Percentiles rank a stretch among this genome's conserved stretches.
Evolutionary conservation across 2,888 invertebrate genomes (phyloP).

Genomic region (Lathronympha strigana): DNA sequence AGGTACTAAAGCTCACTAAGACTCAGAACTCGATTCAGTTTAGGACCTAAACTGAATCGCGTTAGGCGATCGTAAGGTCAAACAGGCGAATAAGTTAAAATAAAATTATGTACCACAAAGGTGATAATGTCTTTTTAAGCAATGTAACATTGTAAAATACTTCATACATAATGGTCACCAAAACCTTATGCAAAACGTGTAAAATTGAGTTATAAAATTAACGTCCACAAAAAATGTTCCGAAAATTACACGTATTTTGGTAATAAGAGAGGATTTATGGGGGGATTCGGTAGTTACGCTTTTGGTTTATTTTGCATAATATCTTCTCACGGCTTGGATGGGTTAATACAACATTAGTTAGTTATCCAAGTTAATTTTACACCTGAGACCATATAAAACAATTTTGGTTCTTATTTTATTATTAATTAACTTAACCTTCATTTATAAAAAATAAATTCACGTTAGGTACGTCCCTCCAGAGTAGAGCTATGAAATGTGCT

Average conservation of each 20-base stretch:
- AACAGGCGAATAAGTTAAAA: no score
- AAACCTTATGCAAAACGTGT: constrained; percentile 27
- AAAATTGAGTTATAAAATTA: constrained; percentile 41
- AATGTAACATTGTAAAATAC: not conserved
- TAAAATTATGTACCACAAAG: constrained; percentile 4
- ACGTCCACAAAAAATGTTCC: constrained; percentile 20
- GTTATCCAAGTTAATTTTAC: no score
- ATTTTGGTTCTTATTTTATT: no score
- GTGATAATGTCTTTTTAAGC: constrained; percentile 16
- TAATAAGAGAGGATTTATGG: constrained; percentile 39
- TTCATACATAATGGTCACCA: constrained; percentile 11
- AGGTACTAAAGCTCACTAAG: no score
- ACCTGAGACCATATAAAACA: no score
- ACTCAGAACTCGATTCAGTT: no score
- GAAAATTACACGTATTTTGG: constrained; percentile 35
- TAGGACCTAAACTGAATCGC: no score
- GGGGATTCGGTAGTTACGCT: constrained; percentile 36
- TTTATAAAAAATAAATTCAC: no score
- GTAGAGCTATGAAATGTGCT: no score
- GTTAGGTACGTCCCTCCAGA: no score
- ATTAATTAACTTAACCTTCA: no score
- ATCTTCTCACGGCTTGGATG: constrained; percentile 28
- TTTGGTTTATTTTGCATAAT: constrained; percentile 40
- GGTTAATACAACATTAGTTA: constrained; percentile 23
- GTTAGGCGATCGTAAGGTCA: no score